Conservation (phyloP, 2,797 vertebrate species). For the Sciurus vulgaris region DNA sequence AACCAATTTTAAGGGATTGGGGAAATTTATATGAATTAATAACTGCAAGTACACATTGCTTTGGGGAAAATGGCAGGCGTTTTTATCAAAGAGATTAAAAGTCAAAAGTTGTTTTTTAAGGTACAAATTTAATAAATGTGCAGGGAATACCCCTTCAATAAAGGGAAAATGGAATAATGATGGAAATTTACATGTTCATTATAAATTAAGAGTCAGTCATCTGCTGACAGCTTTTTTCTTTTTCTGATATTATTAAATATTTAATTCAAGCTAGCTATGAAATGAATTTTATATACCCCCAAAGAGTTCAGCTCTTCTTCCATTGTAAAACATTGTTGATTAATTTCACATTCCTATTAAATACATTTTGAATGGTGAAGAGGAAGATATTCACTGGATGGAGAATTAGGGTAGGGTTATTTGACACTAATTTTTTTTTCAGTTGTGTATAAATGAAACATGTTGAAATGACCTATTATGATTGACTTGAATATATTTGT, state of each 20-base stretch:
- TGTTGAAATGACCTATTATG: background rate
- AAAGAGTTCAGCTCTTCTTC: background rate
- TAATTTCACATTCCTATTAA: conserved; percentile 34
- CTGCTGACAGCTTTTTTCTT: conserved; percentile 46
- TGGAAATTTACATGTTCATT: conserved; percentile 61
- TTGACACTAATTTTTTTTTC: conserved; percentile 5
- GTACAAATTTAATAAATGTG: conserved; percentile 50
- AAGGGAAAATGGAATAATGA: conserved; percentile 54
- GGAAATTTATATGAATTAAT: conserved; percentile 68
- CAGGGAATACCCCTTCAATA: conserved; percentile 40
- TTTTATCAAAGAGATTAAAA: conserved; percentile 66
- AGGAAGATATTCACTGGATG: background rate
- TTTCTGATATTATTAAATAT: conserved; percentile 61
- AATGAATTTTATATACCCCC: background rate
- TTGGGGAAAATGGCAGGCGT: conserved; percentile 23
- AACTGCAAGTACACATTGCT: conserved; percentile 51
- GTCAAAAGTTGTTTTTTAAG: conserved; percentile 63
- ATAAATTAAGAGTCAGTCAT: conserved; percentile 55
- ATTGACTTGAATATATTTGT: background rate
- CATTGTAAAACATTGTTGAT: background rate
- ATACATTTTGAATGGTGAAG: background rate
- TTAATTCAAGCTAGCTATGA: conserved; percentile 66
- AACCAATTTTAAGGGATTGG: conserved; percentile 44
- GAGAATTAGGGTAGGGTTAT: background rate
- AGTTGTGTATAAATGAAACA: background rate